Conservation (phyloP, 2,888 invertebrate genomes). For the Timandra comae region DNA sequence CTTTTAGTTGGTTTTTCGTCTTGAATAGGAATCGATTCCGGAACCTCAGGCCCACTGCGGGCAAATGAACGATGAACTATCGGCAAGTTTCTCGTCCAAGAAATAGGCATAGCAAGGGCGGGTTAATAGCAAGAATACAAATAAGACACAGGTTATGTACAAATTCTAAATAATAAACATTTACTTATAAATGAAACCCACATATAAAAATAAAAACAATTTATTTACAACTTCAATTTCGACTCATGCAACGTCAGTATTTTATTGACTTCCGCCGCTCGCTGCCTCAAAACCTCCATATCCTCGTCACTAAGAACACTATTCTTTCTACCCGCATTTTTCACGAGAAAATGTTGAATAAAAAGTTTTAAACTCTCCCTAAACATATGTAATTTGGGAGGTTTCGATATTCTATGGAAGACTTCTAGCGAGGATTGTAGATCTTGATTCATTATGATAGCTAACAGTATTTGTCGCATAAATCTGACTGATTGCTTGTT, state of each 20-base stretch:
- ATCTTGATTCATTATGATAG: constrained; percentile 82
- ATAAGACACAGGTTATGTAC: background rate
- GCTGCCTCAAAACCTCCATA: constrained; percentile 55
- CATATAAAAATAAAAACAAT: constrained; percentile 4
- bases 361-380: constrained; percentile 90
- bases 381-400: constrained; percentile 86
- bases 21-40: too few species aligned
- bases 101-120: too few species aligned
- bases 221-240: constrained; percentile 49
- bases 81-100: too few species aligned
- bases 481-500: constrained; percentile 87
- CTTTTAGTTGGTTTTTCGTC: too few species aligned
- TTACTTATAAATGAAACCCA: constrained; percentile 6
- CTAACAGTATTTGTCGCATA: constrained; percentile 85
- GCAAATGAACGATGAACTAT: too few species aligned
- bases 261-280: constrained; percentile 81
- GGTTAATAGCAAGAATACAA: background rate
- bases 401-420: constrained; percentile 83
- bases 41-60: too few species aligned
- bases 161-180: background rate
- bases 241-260: constrained; percentile 75
- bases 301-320: constrained; percentile 45
- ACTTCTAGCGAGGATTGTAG: constrained; percentile 77
- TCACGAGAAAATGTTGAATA: constrained; percentile 89
- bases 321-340: constrained; percentile 73